Percentiles rank a stretch among this genome's conserved stretches.
Conservation (phyloP, 2,888 invertebrate species). For the Leucophenga montana region DNA sequence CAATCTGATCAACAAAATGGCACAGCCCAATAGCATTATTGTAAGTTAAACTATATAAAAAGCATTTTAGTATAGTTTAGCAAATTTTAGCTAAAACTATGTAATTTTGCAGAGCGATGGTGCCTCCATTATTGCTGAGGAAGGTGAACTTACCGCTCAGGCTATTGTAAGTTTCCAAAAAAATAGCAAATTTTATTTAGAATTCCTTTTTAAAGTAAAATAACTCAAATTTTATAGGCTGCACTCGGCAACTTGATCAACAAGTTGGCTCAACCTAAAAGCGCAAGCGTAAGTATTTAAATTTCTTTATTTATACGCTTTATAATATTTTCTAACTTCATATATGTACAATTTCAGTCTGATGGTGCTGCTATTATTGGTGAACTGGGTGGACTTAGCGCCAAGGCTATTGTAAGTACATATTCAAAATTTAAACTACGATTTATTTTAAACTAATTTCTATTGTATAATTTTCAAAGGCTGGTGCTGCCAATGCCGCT, state of each 20-base stretch:
- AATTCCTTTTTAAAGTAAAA: neutral
- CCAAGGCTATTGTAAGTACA: conserved; percentile 33
- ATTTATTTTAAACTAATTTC: no score
- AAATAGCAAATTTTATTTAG: no score
- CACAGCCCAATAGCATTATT: conserved; percentile 1
- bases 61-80: no score
- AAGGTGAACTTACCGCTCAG: neutral
- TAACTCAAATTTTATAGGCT: neutral
- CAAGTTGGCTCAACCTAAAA: neutral
- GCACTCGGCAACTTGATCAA: neutral
- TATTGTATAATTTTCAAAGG: conserved; percentile 15
- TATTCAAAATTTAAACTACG: no score
- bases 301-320: neutral
- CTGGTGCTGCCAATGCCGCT: conserved; percentile 41
- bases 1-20: neutral
- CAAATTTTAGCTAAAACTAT: neutral
- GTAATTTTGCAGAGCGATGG: conserved; percentile 10
- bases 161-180: conserved; percentile 7
- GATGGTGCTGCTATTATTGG: conserved; percentile 43
- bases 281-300: conserved; percentile 8
- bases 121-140: conserved; percentile 12
- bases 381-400: conserved; percentile 42
- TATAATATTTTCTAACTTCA: neutral
- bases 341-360: neutral
- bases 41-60: neutral